A percentile compares a stretch with the other conserved stretches of the same genome.
Conservation (phyloP, 1,140 invertebrate species). For the Euura saliciscinereae region DNA sequence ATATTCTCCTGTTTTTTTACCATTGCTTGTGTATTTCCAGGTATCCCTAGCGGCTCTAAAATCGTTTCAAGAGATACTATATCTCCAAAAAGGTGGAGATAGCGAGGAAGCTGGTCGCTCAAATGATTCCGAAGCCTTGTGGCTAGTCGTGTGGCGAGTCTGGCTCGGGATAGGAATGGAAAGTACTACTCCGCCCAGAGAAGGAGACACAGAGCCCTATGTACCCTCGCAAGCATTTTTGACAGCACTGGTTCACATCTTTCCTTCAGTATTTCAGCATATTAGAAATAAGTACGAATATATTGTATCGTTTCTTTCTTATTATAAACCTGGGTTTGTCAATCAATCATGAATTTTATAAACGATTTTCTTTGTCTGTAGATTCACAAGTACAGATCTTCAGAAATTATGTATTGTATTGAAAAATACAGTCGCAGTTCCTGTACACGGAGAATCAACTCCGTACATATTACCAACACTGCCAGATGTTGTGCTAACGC, state of each 20-base stretch:
- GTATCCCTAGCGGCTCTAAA: constrained; percentile 94
- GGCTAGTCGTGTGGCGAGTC: constrained; percentile 82
- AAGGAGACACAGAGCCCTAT: constrained; percentile 70
- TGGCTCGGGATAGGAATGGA: constrained; percentile 86
- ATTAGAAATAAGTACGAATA: constrained; percentile 79
- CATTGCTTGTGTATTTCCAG: constrained; percentile 41
- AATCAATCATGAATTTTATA: constrained; percentile 11
- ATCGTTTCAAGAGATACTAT: constrained; percentile 93
- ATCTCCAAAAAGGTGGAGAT: constrained; percentile 62
- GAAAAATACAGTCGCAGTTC: constrained; percentile 78
- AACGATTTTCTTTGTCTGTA: constrained; percentile 22
- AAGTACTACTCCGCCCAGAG: constrained; percentile 71
- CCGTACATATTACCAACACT: constrained; percentile 78
- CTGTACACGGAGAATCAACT: constrained; percentile 82
- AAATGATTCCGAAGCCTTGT: constrained; percentile 68
- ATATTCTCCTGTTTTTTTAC: constrained; percentile 17
- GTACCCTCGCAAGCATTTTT: constrained; percentile 91
- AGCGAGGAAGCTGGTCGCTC: constrained; percentile 46
- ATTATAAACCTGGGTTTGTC: constrained; percentile 23
- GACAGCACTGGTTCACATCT: constrained; percentile 91
- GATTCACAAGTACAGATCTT: constrained; percentile 79
- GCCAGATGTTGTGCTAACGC: constrained; percentile 77
- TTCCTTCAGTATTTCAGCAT: constrained; percentile 90
- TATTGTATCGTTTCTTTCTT: constrained; percentile 10
- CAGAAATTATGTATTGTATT: constrained; percentile 81